Conservation (phyloP, 1,140 invertebrate species). For the Habropoda laboriosa region DNA sequence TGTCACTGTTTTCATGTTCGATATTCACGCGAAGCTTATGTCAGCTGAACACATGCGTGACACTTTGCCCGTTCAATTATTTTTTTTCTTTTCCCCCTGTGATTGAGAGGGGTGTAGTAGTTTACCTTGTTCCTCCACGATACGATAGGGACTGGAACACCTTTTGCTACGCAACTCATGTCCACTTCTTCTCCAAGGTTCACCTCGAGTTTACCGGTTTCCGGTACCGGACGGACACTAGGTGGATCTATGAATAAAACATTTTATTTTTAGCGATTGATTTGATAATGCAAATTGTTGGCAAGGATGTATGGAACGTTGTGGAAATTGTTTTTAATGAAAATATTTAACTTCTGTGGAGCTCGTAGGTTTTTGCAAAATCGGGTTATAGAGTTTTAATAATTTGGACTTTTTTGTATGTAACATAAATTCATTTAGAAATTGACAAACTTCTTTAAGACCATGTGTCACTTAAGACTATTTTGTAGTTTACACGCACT, state of each 20-base stretch:
- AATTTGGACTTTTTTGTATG: too few relatives aligned
- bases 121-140: conserved; percentile 87
- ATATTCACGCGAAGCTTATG: background rate
- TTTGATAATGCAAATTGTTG: background rate
- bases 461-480: too few relatives aligned
- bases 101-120: background rate
- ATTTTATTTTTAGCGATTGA: background rate
- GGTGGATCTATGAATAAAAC: conserved; percentile 84
- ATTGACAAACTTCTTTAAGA: too few relatives aligned
- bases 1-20: background rate
- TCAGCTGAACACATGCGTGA: too few relatives aligned
- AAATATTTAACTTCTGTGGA: too few relatives aligned
- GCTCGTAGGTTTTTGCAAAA: too few relatives aligned
- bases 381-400: too few relatives aligned
- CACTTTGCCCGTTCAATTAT: background rate
- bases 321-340: too few relatives aligned
- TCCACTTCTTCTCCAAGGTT: conserved; percentile 87
- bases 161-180: conserved; percentile 86
- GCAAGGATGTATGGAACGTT: too few relatives aligned
- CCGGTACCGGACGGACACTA: conserved; percentile 85
- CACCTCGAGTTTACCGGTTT: conserved; percentile 86
- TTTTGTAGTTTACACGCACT: too few relatives aligned
- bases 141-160: conserved; percentile 86
- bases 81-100: background rate
- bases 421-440: too few relatives aligned